These are phyloP conservation scores for Colius striatus DNA, from an alignment of 2,113 vertebrate genomes.

Conservation along the genomic window DNA sequence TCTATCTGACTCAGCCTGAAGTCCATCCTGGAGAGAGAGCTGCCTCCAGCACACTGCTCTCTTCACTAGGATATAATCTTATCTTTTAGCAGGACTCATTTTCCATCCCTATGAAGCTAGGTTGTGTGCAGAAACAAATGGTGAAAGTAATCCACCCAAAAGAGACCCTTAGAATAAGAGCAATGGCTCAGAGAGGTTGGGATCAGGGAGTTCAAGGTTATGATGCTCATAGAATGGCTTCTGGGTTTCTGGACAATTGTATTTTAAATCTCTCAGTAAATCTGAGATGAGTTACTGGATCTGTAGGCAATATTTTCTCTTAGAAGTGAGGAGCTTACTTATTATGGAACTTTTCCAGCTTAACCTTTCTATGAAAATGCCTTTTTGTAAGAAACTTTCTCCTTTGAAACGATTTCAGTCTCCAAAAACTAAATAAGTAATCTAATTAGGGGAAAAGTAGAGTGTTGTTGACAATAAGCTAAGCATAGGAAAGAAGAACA, in stretches of 20 bases:
- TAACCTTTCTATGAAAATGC: background rate
- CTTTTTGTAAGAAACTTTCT: background rate
- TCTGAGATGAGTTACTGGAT: background rate
- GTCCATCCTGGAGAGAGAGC: background rate
- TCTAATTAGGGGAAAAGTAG: background rate
- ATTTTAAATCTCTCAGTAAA: background rate
- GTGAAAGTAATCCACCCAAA: background rate
- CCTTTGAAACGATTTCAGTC: background rate
- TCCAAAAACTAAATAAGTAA: background rate
- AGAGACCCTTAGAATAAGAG: background rate
- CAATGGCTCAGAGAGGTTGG: background rate
- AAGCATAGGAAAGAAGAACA: background rate
- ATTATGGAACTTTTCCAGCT: background rate
- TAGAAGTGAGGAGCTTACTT: background rate
- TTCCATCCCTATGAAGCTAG: background rate
- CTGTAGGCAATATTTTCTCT: background rate
- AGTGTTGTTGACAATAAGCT: background rate
- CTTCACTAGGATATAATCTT: background rate
- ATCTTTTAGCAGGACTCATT: background rate
- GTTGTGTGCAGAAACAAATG: background rate
- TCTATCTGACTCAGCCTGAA: background rate
- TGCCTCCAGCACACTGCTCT: background rate
- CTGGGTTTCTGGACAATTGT: background rate
- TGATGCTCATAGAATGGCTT: accelerated
- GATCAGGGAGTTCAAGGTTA: background rate